Conservation (phyloP, 2,888 invertebrate genomes). For the Octodonta nipae region DNA sequence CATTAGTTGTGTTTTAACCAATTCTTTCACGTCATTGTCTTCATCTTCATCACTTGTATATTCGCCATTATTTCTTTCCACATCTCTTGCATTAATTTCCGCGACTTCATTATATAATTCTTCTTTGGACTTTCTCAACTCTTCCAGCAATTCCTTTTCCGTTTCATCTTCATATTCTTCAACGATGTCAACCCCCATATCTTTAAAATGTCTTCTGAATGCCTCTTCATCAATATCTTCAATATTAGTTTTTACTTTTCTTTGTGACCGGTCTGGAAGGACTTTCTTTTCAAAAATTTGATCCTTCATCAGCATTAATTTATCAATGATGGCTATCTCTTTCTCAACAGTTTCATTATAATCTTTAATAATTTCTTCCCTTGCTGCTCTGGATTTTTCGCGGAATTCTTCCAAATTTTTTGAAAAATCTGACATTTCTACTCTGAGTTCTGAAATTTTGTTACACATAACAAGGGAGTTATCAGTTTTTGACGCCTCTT, state of each 20-base stretch:
- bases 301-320: conserved; percentile 12
- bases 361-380: conserved; percentile 20
- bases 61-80: conserved; percentile 7
- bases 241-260: not conserved
- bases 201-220: conserved; percentile 13
- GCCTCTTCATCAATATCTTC: conserved; percentile 3
- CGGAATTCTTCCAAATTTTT: conserved; percentile 20
- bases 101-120: conserved; percentile 1
- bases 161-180: conserved; percentile 9
- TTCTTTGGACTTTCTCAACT: conserved; percentile 3
- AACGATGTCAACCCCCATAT: conserved; percentile 17
- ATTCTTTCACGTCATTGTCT: conserved; percentile 4
- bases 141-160: no score
- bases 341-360: conserved; percentile 24
- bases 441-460: conserved; percentile 19
- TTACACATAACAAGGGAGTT: conserved; percentile 18
- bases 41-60: conserved; percentile 6
- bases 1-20: not conserved
- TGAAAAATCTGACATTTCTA: conserved; percentile 19
- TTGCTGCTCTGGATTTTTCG: conserved; percentile 13
- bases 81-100: conserved; percentile 3
- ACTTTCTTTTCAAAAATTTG: conserved; percentile 7
- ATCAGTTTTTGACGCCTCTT: conserved; percentile 8
- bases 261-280: no score
- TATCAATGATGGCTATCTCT: conserved; percentile 17